Evolutionary conservation across 2,888 invertebrate genomes (phyloP).

Genomic region (Papilio elwesi): DNA sequence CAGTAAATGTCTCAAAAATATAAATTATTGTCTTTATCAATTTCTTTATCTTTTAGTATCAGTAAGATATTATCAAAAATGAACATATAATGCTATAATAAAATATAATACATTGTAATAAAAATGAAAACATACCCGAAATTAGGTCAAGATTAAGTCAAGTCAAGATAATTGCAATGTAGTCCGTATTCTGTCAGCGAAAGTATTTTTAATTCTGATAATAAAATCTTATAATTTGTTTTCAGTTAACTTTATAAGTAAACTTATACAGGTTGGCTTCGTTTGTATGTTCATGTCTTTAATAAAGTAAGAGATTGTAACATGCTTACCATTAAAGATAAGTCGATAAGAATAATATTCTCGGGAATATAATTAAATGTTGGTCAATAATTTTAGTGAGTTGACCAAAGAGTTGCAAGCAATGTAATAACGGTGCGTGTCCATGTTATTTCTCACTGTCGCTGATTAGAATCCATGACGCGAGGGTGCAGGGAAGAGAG

Average conservation of each 20-base stretch:
- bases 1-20: background rate
- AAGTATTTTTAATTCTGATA: background rate
- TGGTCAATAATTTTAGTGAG: background rate
- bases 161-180: background rate
- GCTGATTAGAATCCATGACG: conserved; percentile 79
- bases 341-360: background rate
- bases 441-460: conserved; percentile 60
- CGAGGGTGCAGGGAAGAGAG: conserved; percentile 80
- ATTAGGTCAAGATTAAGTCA: background rate
- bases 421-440: conserved; percentile 45
- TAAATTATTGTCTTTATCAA: background rate
- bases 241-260: conserved; percentile 1
- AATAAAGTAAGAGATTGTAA: background rate
- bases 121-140: background rate
- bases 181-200: conserved; percentile 5
- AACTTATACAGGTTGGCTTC: background rate
- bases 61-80: background rate
- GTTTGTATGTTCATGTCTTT: background rate
- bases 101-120: background rate
- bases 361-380: background rate
- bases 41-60: background rate
- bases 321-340: background rate
- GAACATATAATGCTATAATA: background rate
- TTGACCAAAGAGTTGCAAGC: background rate
- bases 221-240: conserved; percentile 11